Conservation (phyloP, 2,888 invertebrate genomes). For the Prosapia bicincta region DNA sequence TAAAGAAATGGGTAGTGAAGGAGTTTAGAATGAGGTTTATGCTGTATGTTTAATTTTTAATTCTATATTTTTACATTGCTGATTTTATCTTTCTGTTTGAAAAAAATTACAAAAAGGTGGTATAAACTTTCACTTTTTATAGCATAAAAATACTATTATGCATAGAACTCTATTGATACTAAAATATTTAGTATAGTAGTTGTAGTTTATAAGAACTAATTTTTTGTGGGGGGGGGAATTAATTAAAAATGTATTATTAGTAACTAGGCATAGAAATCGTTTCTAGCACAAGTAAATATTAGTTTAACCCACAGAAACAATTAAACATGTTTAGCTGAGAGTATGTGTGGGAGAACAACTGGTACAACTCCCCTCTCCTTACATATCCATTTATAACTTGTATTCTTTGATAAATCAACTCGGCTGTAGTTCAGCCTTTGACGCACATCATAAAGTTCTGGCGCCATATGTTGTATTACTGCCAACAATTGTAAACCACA, state of each 20-base stretch:
- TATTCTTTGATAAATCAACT: background rate
- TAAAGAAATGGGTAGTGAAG: too few relatives aligned
- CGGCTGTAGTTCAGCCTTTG: background rate
- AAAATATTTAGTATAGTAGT: too few relatives aligned
- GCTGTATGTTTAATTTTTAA: too few relatives aligned
- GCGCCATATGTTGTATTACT: background rate
- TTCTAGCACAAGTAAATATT: background rate
- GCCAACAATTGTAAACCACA: background rate
- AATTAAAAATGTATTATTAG: background rate
- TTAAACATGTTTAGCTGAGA: background rate
- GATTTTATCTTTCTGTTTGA: too few relatives aligned
- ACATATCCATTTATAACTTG: background rate
- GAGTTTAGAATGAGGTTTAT: too few relatives aligned
- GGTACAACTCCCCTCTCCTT: background rate
- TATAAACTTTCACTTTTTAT: too few relatives aligned
- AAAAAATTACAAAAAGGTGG: too few relatives aligned
- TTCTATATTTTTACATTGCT: too few relatives aligned
- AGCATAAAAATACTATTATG: too few relatives aligned
- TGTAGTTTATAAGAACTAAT: too few relatives aligned
- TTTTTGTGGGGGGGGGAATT: too few relatives aligned
- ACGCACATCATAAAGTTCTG: background rate
- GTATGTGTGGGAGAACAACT: background rate
- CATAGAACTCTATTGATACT: too few relatives aligned
- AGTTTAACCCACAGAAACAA: background rate
- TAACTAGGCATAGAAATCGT: background rate